Base-by-base conservation (phyloP, 2,113 vertebrate species). In the Chloroceryle aenea region DNA sequence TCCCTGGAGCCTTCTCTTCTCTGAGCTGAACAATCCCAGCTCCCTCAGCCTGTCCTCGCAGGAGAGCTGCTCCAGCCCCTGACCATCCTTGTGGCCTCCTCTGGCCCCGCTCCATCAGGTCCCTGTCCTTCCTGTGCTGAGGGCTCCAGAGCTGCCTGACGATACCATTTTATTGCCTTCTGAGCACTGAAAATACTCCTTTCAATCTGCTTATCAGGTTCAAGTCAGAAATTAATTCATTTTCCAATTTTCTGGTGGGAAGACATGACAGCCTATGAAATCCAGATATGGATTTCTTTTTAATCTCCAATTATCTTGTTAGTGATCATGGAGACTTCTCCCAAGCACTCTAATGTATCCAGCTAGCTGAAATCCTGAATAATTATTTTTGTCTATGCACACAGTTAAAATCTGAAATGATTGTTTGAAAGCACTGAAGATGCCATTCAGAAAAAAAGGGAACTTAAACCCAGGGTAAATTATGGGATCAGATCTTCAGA, bases 141-240 rank as follows among this genome's bases (percentile, higher is more conserved):
- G n/a, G n/a, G n/a, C n/a, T n/a, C n/a, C n/a, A 50, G 43, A 15
- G 74, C n/a, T 53, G 59, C 38, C 30, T 30, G 4, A 7, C 1
- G 0, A 18, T 1, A 12, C 27, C 0, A 0, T 56, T 27, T 29
- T 36, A 17, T 23, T 73, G 19, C 36, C 21, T 59, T 63, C 45
- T 55, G 73, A 66, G 69, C 23, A 12, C 55, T 67, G 50, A 23
- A 55, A 43, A 20, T 7, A 8, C 61, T 56, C 53, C 25, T 85
- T 87, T 45, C 16, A 9, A 2, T 30, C 53, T 67, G 8, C 8
- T 43, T n/a, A 29, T 12, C 2, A 10, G n/a, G 32, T 20, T 85
- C 10, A 67, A 17, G 22, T 26, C 21, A 66, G 38, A 81, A 55
- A 36, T 56, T 12, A 2, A 12, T 69, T 80, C n/a, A 32, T 84